phyloP scores from a whole-genome alignment of 1,140 invertebrate genomes.

The Caenorhabditis brenneri region DNA sequence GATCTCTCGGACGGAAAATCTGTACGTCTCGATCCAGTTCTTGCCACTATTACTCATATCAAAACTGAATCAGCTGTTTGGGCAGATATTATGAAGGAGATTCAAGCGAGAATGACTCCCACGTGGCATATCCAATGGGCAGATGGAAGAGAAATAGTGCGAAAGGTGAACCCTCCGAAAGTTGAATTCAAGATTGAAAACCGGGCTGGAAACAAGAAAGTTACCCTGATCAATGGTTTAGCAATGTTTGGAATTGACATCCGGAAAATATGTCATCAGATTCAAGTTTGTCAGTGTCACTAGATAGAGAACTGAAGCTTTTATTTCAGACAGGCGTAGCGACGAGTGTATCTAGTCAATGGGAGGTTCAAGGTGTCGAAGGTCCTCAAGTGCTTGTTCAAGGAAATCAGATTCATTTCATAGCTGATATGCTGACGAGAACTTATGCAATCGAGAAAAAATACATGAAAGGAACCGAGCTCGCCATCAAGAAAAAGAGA shows the following conservation, averaged over 20 bases:
- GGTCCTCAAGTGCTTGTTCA: conserved; percentile 83
- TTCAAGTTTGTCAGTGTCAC: not conserved
- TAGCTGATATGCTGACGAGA: conserved; percentile 78
- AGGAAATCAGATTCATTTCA: conserved; percentile 79
- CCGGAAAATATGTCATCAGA: conserved; percentile 72
- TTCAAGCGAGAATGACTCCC: conserved; percentile 51
- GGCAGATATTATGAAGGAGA: conserved; percentile 71
- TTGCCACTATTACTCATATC: not conserved
- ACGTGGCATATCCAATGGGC: conserved; percentile 54
- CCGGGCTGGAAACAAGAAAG: conserved; percentile 87
- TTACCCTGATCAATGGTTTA: conserved; percentile 85
- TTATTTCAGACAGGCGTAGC: conserved; percentile 80
- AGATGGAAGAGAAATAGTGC: conserved; percentile 50
- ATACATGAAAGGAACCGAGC: conserved; percentile 71
- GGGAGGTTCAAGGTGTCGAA: conserved; percentile 78
- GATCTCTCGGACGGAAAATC: conserved; percentile 58
- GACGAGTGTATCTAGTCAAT: conserved; percentile 83
- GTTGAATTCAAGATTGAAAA: conserved; percentile 74
- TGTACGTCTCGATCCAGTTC: conserved; percentile 41
- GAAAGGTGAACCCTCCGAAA: conserved; percentile 43
- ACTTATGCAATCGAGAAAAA: conserved; percentile 71
- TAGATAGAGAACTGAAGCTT: not conserved
- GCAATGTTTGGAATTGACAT: conserved; percentile 84
- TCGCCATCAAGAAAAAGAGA: conserved; percentile 70
- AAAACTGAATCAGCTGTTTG: not conserved